phyloP scores from a whole-genome alignment of 2,797 vertebrate species.

The Sciaenops ocellatus region DNA sequence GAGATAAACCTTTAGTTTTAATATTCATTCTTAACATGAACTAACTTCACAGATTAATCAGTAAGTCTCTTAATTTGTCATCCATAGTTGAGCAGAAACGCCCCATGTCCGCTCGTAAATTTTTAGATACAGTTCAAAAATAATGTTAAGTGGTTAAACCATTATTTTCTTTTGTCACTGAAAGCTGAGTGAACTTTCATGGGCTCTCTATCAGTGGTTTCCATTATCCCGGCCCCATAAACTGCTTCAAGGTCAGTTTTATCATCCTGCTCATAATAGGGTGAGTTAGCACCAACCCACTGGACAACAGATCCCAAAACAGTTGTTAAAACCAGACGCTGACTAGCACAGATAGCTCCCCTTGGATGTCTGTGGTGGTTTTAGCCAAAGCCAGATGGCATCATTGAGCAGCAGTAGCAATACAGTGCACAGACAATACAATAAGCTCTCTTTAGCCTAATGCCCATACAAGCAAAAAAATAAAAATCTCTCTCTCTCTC shows the following conservation, averaged over 20 bases:
- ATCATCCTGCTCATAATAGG: slow-evolving; percentile 77
- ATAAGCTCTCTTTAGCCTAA: slow-evolving; percentile 33
- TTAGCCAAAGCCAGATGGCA: slow-evolving; percentile 82
- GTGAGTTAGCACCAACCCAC: slow-evolving; percentile 75
- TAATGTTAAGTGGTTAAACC: slow-evolving; percentile 66
- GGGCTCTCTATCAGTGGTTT: slow-evolving; percentile 66
- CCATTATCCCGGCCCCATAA: slow-evolving; percentile 76
- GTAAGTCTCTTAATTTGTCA: slow-evolving; percentile 32
- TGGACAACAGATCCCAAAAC: slow-evolving; percentile 78
- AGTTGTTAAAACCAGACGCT: slow-evolving; percentile 76
- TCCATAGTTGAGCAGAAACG: slow-evolving; percentile 21
- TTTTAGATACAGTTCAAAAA: slow-evolving; percentile 63
- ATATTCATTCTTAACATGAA: slow-evolving; percentile 8
- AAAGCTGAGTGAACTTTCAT: slow-evolving; percentile 72
- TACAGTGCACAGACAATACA: slow-evolving; percentile 25
- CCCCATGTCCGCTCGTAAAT: slow-evolving; percentile 35
- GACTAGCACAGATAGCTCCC: slow-evolving; percentile 71
- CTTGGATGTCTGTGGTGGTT: slow-evolving; percentile 52
- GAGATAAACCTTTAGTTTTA: not conserved
- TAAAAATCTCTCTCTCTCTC: no score
- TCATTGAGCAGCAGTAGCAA: slow-evolving; percentile 77
- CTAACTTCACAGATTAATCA: slow-evolving; percentile 6
- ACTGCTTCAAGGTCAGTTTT: slow-evolving; percentile 82
- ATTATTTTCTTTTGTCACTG: slow-evolving; percentile 70
- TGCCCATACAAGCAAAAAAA: slow-evolving; percentile 31